These are phyloP conservation scores for Podotricha telesiphe DNA, from an alignment of 2,888 invertebrate genomes.

Conservation along the genomic window DNA sequence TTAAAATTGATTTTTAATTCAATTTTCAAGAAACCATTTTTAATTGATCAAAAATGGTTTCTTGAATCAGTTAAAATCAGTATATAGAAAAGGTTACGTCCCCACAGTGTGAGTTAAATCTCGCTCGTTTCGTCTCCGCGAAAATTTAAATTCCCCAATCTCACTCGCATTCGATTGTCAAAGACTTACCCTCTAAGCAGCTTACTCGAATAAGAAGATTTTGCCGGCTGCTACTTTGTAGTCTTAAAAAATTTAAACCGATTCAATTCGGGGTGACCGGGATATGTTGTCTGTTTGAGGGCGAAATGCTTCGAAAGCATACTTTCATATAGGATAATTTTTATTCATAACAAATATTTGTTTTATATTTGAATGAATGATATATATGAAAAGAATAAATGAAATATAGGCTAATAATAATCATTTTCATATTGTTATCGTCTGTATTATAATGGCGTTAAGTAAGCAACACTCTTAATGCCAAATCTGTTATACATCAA, in stretches of 20 bases:
- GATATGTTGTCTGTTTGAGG: slow-evolving; percentile 27
- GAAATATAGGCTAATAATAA: too few species aligned
- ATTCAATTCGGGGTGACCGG: slow-evolving; percentile 46
- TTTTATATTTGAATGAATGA: too few species aligned
- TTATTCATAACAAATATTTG: too few species aligned
- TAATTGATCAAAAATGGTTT: too few species aligned
- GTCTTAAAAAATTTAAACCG: slow-evolving; percentile 67
- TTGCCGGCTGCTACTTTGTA: slow-evolving; percentile 62
- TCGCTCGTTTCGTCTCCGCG: slow-evolving; percentile 39
- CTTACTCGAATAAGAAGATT: slow-evolving; percentile 79
- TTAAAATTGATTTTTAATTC: too few species aligned
- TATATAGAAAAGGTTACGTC: background rate
- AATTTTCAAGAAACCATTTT: too few species aligned
- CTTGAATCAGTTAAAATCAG: background rate
- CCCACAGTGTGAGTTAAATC: slow-evolving; percentile 40
- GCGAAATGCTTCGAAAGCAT: background rate
- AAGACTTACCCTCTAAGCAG: slow-evolving; percentile 75
- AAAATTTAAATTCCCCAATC: slow-evolving; percentile 58
- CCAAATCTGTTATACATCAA: too few species aligned
- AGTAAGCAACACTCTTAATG: too few species aligned
- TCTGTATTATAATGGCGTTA: too few species aligned
- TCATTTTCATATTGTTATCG: too few species aligned
- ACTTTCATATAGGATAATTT: too few species aligned
- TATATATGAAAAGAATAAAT: too few species aligned
- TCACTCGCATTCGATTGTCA: slow-evolving; percentile 73